Evolutionary conservation across 2,888 invertebrate genomes (phyloP).

Genomic region (Caenorhabditis sinica): DNA sequence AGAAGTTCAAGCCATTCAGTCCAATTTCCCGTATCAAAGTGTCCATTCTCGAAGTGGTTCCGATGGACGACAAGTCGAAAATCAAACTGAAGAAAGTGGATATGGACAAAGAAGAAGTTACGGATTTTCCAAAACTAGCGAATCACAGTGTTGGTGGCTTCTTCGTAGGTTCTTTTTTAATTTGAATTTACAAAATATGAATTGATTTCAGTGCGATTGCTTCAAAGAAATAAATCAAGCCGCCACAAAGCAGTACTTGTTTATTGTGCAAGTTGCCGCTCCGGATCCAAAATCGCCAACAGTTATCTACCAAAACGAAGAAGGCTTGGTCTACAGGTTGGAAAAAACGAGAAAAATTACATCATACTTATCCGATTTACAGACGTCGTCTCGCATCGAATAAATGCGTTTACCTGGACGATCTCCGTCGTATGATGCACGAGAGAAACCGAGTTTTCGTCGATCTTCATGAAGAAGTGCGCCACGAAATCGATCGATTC

Average conservation of each 20-base stretch:
- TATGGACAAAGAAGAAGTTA: constrained; percentile 36
- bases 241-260: constrained; percentile 45
- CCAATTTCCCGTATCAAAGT: constrained; percentile 55
- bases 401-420: constrained; percentile 64
- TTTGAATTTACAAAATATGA: background rate
- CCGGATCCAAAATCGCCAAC: constrained; percentile 36
- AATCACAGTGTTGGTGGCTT: constrained; percentile 51
- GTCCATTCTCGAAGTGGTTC: constrained; percentile 47
- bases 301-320: constrained; percentile 60
- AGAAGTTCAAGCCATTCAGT: constrained; percentile 60
- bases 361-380: background rate
- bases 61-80: constrained; percentile 24
- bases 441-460: constrained; percentile 53
- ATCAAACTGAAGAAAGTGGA: constrained; percentile 47
- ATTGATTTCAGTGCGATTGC: constrained; percentile 55
- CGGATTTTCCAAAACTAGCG: constrained; percentile 40
- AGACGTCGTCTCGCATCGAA: constrained; percentile 62
- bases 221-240: constrained; percentile 49
- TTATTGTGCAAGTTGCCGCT: constrained; percentile 50
- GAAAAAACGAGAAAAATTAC: background rate
- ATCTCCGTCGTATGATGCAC: constrained; percentile 56
- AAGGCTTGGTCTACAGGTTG: constrained; percentile 60
- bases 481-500: constrained; percentile 59
- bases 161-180: constrained; percentile 23
- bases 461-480: constrained; percentile 59